These are phyloP conservation scores for Deilephila elpenor DNA, from an alignment of 2,888 invertebrate genomes.

Conservation along the genomic window DNA sequence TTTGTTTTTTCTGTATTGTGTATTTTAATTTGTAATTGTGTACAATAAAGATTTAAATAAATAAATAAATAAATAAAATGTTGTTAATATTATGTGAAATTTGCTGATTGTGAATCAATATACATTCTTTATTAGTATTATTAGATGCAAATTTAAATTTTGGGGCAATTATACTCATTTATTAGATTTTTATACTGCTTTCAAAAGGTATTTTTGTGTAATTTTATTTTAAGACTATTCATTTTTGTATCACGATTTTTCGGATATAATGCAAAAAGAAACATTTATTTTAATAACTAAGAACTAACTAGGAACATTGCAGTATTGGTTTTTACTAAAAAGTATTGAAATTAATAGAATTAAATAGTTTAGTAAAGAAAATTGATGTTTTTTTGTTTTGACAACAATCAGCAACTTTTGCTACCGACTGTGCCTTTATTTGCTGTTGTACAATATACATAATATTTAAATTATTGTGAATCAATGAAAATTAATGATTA, in stretches of 20 bases:
- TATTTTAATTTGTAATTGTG: no score
- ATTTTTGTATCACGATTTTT: not conserved
- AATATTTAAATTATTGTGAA: slow-evolving; percentile 16
- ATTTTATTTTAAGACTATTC: not conserved
- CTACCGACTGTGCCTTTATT: slow-evolving; percentile 28
- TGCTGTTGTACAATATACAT: slow-evolving; percentile 29
- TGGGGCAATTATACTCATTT: no score
- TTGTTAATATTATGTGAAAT: slow-evolving; percentile 3
- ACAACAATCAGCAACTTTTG: slow-evolving; percentile 25
- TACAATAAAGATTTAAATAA: no score
- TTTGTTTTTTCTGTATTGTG: no score
- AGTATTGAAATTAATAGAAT: not conserved
- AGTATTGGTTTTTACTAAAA: not conserved
- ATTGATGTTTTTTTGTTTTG: not conserved
- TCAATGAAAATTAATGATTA: not conserved
- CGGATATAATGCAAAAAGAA: not conserved
- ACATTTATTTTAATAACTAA: no score
- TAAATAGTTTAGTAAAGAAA: not conserved
- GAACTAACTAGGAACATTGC: not conserved
- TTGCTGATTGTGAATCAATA: slow-evolving; percentile 12
- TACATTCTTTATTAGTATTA: not conserved
- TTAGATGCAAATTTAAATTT: no score
- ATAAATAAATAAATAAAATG: no score
- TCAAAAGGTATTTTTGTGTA: not conserved
- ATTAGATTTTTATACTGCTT: not conserved